Base-by-base conservation (phyloP, 2,888 invertebrate species). In the Pseudococcus viburni region DNA sequence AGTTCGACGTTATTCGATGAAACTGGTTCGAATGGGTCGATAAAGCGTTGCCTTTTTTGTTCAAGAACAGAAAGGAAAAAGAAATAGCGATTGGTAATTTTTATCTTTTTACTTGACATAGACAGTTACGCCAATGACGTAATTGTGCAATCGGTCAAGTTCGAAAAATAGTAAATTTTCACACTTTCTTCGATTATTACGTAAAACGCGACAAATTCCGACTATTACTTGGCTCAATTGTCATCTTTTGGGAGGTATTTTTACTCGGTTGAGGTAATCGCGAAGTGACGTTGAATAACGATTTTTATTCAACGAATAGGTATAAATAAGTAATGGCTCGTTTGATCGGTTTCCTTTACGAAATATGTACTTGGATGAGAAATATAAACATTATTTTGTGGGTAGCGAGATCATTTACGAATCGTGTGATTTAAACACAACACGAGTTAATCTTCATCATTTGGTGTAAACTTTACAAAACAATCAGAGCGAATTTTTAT, bases 401-500 rank as follows among this genome's bases (percentile, higher is more conserved):
- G n/a, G 7, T 19, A n/a, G 59, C n/a, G 59, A n/a, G 19, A 59
- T 59, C n/a, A n/a, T 42, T 51, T 15, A 6, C n/a, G 5, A 55
- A 55, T 55, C n/a, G 55, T 15, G n/a, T n/a, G 0, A 55, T 55
- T 55, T n/a, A n/a, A 17, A 55, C n/a, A 55, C n/a, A 17, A 55
- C n/a, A 55, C n/a, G 55, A n/a, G 55, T 55, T 4, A 7, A 22
- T 64, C 64, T 26, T 73, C 42, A 42, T 12, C 39, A 73, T 39
- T 33, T 0, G 33, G 17, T 68, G 26, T 73, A 17, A 73, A 39
- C 33, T 33, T 73, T 46, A 46, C 11, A 19, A 83, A 83, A 83
- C 22, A 83, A 83, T 83, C 19, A 83, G 80, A 83, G 80, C 80
- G 80, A 83, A 83, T 46, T 46, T n/a, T 83, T 46, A 19, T 83